Conservation (phyloP, 2,113 vertebrate species). For the Sturnus vulgaris region DNA sequence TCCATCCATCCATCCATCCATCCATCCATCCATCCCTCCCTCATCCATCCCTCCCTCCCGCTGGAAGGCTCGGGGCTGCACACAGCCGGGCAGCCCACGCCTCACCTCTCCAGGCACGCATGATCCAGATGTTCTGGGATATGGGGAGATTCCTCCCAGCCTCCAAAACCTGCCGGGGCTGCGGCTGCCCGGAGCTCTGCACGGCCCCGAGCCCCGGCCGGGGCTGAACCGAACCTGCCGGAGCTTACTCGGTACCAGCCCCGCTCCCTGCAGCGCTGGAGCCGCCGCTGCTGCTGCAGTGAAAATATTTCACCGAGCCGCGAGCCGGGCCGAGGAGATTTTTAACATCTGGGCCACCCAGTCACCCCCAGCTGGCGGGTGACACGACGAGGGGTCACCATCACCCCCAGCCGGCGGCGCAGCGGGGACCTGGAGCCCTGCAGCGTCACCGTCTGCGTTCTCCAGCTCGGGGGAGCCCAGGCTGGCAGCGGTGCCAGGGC, state of each 20-base stretch:
- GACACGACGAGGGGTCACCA: rapidly evolving
- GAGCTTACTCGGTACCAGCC: background rate
- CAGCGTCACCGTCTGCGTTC: background rate
- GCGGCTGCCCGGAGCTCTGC: background rate
- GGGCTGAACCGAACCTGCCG: background rate
- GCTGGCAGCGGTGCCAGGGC: background rate
- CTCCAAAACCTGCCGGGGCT: background rate
- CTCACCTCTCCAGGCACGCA: background rate
- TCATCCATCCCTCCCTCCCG: background rate
- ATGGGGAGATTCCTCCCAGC: rapidly evolving
- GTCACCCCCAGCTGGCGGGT: background rate
- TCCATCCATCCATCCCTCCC: background rate
- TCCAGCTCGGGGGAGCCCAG: background rate
- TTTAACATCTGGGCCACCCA: background rate
- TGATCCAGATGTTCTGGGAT: background rate
- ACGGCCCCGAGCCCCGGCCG: background rate
- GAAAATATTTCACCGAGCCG: background rate
- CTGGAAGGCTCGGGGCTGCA: background rate
- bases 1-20: background rate
- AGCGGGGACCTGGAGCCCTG: background rate
- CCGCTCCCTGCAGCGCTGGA: conserved; percentile 3
- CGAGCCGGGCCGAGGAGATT: background rate
- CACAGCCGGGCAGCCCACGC: background rate
- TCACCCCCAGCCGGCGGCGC: background rate
- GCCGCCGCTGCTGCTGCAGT: conserved; percentile 13